A percentile compares a stretch with the other conserved stretches of the same genome.
Evolutionary conservation across 2,888 invertebrate genomes (phyloP).

Genomic region (Deilephila elpenor): DNA sequence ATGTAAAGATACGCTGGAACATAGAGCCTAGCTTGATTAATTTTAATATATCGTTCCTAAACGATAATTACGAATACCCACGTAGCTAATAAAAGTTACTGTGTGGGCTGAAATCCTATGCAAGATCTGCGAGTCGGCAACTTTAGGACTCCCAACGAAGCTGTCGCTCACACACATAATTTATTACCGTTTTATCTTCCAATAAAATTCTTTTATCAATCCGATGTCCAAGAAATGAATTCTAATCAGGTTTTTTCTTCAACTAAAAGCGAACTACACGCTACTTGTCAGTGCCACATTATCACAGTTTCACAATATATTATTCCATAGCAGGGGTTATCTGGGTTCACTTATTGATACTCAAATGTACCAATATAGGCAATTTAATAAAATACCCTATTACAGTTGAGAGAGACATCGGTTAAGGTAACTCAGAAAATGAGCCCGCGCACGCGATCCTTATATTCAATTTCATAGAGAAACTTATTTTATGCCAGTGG

Average conservation of each 20-base stretch:
- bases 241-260: conserved; percentile 3
- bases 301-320: conserved; percentile 59
- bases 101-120: too few species aligned
- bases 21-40: too few species aligned
- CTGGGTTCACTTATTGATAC: conserved; percentile 65
- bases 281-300: conserved; percentile 48
- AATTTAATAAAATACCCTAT: conserved; percentile 71
- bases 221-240: too few species aligned
- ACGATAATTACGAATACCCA: too few species aligned
- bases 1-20: too few species aligned
- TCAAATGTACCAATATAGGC: conserved; percentile 65
- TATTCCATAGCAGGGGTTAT: conserved; percentile 69
- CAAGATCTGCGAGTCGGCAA: too few species aligned
- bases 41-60: too few species aligned
- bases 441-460: conserved; percentile 70
- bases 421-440: conserved; percentile 64
- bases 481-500: conserved; percentile 72
- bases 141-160: too few species aligned
- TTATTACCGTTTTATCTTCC: too few species aligned
- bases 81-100: too few species aligned
- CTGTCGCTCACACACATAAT: too few species aligned
- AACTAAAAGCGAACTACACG: conserved; percentile 39
- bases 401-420: conserved; percentile 74
- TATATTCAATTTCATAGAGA: conserved; percentile 78
- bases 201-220: too few species aligned